These are phyloP conservation scores for Aricia agestis DNA, from an alignment of 1,140 invertebrate species.

Conservation along the genomic window DNA sequence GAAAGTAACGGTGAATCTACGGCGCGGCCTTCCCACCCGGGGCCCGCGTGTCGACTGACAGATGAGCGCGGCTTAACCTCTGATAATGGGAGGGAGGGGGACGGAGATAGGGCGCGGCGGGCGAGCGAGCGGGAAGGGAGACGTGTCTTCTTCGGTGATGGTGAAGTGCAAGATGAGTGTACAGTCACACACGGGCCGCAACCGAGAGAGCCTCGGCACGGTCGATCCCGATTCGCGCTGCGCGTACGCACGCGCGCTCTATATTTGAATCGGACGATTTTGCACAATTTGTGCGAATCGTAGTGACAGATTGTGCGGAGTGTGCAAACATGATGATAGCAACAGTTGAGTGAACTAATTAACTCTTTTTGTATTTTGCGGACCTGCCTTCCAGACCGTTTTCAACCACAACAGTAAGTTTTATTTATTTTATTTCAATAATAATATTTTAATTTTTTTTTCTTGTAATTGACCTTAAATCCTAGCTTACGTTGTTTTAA, in stretches of 20 bases:
- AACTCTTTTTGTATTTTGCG: slow-evolving; percentile 31
- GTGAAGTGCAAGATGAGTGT: slow-evolving; percentile 71
- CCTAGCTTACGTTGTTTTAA: too few relatives aligned
- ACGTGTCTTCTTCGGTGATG: slow-evolving; percentile 72
- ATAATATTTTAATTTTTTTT: too few relatives aligned
- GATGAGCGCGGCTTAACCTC: slow-evolving; percentile 69
- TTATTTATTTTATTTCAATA: neutral
- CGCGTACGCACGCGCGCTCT: slow-evolving; percentile 58
- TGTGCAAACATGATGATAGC: slow-evolving; percentile 42
- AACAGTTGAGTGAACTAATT: slow-evolving; percentile 41
- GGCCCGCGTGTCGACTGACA: slow-evolving; percentile 67
- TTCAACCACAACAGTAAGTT: slow-evolving; percentile 33
- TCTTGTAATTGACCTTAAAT: too few relatives aligned
- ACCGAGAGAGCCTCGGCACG: slow-evolving; percentile 61
- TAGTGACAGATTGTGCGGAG: slow-evolving; percentile 14
- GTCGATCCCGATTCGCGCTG: slow-evolving; percentile 59
- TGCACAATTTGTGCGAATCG: slow-evolving; percentile 11
- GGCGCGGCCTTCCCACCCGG: slow-evolving; percentile 62
- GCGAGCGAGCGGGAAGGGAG: slow-evolving; percentile 46
- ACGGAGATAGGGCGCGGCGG: slow-evolving; percentile 36
- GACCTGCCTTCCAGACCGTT: slow-evolving; percentile 23
- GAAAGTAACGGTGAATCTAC: slow-evolving; percentile 61
- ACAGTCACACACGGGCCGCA: slow-evolving; percentile 72
- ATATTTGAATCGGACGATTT: slow-evolving; percentile 40
- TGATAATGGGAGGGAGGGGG: slow-evolving; percentile 68